Conservation (phyloP, 2,797 vertebrate species). For the Epinephelus malabaricus region DNA sequence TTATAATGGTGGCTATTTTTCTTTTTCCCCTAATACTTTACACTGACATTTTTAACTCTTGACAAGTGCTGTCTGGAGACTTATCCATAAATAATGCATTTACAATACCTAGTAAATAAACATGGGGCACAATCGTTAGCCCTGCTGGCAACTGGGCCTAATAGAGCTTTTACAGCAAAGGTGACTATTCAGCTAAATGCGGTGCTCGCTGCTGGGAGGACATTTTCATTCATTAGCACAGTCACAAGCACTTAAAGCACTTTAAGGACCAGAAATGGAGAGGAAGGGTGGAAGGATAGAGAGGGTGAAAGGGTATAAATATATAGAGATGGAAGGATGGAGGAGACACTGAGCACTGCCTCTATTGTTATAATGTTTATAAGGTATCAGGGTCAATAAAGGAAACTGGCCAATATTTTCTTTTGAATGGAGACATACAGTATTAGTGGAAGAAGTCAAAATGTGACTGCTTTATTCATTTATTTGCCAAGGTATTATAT, state of each 20-base stretch:
- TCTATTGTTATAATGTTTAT: constrained; percentile 78
- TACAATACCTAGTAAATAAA: constrained; percentile 99
- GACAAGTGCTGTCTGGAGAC: constrained; percentile 95
- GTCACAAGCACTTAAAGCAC: constrained; percentile 99
- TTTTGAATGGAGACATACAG: constrained; percentile 5
- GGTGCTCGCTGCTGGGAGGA: constrained; percentile 91
- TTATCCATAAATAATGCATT: constrained; percentile 99
- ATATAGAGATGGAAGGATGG: constrained; percentile 67
- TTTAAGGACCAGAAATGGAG: constrained; percentile 95
- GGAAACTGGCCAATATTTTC: constrained; percentile 71
- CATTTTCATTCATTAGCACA: constrained; percentile 99
- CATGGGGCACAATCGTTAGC: constrained; percentile 95
- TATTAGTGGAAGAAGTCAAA: constrained; percentile 2
- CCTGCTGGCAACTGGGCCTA: constrained; percentile 92
- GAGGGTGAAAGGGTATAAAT: constrained; percentile 79
- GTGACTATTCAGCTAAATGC: constrained; percentile 99
- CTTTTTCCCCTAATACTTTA: constrained; percentile 89
- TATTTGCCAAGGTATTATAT: neutral
- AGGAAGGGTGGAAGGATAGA: constrained; percentile 76
- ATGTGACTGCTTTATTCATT: constrained; percentile 2
- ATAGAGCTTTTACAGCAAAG: constrained; percentile 98
- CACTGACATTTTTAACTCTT: constrained; percentile 96
- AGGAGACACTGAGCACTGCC: constrained; percentile 73
- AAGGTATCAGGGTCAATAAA: constrained; percentile 71
- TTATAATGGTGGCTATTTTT: constrained; percentile 91